These are phyloP conservation scores for Triops longicaudatus DNA, from an alignment of 1,140 invertebrate species.

Conservation along the genomic window DNA sequence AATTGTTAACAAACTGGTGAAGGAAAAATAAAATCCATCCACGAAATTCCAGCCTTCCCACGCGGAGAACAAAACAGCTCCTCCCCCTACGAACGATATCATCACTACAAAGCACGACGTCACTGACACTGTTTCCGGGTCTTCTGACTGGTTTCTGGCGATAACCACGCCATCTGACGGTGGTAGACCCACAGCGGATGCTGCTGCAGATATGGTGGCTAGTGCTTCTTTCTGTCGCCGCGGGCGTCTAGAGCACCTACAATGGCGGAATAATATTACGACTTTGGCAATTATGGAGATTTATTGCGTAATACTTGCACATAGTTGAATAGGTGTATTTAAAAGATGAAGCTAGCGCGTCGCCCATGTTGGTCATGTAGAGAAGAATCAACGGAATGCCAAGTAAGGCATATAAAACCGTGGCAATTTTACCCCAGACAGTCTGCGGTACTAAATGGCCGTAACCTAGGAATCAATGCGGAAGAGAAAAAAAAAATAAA, in stretches of 20 bases:
- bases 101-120: slow-evolving; percentile 81
- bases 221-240: not conserved
- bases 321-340: slow-evolving; percentile 41
- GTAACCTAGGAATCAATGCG: slow-evolving; percentile 59
- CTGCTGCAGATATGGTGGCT: not conserved
- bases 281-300: slow-evolving; percentile 38
- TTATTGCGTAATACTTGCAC: slow-evolving; percentile 30
- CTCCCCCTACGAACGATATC: slow-evolving; percentile 80
- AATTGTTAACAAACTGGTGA: slow-evolving; percentile 67
- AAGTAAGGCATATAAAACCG: slow-evolving; percentile 78
- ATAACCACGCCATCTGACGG: slow-evolving; percentile 22
- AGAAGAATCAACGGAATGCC: slow-evolving; percentile 86
- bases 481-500: slow-evolving; percentile 31
- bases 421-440: slow-evolving; percentile 68
- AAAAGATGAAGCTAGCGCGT: slow-evolving; percentile 71
- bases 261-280: slow-evolving; percentile 30
- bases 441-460: slow-evolving; percentile 72
- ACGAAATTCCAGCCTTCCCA: slow-evolving; percentile 78
- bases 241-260: not conserved
- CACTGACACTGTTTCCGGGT: slow-evolving; percentile 58
- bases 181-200: slow-evolving; percentile 20
- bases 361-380: slow-evolving; percentile 73
- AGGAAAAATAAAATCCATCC: slow-evolving; percentile 90
- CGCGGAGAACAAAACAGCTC: slow-evolving; percentile 76
- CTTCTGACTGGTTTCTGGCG: slow-evolving; percentile 24